A percentile compares a stretch with the other conserved stretches of the same genome.
Evolutionary conservation across 2,113 vertebrate genomes (phyloP).

Genomic region (Oreochromis aureus): DNA sequence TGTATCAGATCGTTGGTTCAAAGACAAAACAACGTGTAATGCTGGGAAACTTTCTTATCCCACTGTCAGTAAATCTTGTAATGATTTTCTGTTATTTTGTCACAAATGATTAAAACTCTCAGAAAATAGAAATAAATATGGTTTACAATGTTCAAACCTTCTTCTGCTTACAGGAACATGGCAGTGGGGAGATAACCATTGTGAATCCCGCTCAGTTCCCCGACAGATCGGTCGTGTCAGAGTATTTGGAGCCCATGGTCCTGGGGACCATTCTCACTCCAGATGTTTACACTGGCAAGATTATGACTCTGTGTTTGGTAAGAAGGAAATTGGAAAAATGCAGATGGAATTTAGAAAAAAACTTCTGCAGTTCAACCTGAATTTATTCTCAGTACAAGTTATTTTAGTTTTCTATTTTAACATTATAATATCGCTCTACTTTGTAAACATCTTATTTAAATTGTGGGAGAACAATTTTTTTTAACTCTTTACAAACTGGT

Average conservation of each 20-base stretch:
- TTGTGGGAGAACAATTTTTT: background rate
- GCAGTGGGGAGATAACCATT: slow-evolving; percentile 83
- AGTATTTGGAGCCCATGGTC: slow-evolving; percentile 93
- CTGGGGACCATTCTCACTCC: slow-evolving; percentile 89
- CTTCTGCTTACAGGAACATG: slow-evolving; percentile 74
- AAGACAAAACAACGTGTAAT: background rate
- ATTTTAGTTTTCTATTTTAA: background rate
- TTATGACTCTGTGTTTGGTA: slow-evolving; percentile 91
- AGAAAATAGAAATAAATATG: background rate
- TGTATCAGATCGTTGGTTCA: background rate
- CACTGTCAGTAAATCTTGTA: background rate
- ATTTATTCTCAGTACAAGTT: background rate
- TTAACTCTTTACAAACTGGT: background rate
- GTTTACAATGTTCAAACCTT: background rate
- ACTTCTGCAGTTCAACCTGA: background rate
- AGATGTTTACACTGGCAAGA: slow-evolving; percentile 81
- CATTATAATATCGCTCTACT: background rate
- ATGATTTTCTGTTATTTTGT: background rate
- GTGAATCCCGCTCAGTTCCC: slow-evolving; percentile 92
- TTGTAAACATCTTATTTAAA: background rate
- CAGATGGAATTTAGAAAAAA: background rate
- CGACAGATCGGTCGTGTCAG: slow-evolving; percentile 77
- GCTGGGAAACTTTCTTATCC: background rate
- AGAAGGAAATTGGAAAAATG: background rate
- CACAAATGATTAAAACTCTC: background rate